Evolutionary conservation across 2,797 vertebrate genomes (phyloP), one percentile per base, ranked within the genome.

Genomic region (Xenentodon cancila): DNA sequence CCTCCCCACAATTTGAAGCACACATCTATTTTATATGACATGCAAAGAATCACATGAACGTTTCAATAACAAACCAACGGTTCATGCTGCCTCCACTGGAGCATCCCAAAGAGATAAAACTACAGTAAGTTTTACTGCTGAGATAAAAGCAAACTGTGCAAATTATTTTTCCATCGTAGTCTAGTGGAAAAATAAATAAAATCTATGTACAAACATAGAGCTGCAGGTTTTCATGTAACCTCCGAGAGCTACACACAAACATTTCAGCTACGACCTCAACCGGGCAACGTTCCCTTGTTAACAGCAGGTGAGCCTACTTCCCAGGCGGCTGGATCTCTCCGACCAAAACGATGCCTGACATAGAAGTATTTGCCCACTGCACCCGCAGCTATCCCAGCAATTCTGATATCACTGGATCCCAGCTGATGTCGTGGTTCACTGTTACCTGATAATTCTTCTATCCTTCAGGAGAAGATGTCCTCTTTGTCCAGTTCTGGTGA

Each of bases 401-500:
- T 69, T 53, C 55, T 51, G 45, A 70, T 60, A 56, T 81, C 67
- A 75, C 67, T 45, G 64, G 81, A 86, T 82, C 80, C 76, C 67
- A 64, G 80, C 82, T 70, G 70, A 76, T 64, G 70, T 79, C 32
- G 46, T 12, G 21, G 48, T 64, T 49, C 56, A 61, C 57, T n/a
- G 30, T 45, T 46, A 40, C 66, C 59, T 12, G 65, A 55, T 21
- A 54, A 57, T 9, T 43, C 63, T 0, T 56, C 55, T 50, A 25
- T 48, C 21, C 60, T 69, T 88, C 87, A 92, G 40, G 90, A 95
- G 88, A 98, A 99, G 75, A 97, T 90, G 61, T 99, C 97, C 46
- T 94, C 94, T 85, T 96, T 96, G 79, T 97, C 97, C 45, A 94
- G 92, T 73, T 97, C 96, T 37, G 96, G 97, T 53, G 97, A 96